phyloP scores from a whole-genome alignment of 2,113 vertebrate species.

The Hepsetus odoe region DNA sequence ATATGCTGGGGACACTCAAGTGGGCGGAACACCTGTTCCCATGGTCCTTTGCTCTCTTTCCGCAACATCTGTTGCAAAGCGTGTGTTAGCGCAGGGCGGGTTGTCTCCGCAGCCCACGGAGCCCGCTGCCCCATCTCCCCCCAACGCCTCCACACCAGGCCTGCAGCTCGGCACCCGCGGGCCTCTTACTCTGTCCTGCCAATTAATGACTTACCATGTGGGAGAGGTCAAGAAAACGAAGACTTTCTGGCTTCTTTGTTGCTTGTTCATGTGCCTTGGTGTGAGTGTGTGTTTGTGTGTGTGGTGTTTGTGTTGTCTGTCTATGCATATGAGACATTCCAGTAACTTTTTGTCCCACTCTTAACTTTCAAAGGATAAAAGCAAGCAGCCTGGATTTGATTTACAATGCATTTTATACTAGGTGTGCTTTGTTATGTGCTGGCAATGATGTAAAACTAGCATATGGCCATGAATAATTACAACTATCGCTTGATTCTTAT shows the following conservation, averaged over 20 bases:
- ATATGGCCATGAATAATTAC: too few species aligned
- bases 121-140: conserved; percentile 12
- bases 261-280: not conserved
- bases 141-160: conserved; percentile 47
- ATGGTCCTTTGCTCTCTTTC: conserved; percentile 20
- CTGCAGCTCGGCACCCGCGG: conserved; percentile 32
- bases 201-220: conserved; percentile 40
- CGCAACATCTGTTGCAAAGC: conserved; percentile 50
- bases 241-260: conserved; percentile 6
- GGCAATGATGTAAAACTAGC: too few species aligned
- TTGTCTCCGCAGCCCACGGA: conserved; percentile 41
- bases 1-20: conserved; percentile 41
- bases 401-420: not conserved
- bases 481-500: too few species aligned
- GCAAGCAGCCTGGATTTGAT: not conserved
- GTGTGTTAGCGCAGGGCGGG: conserved; percentile 23
- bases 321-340: not conserved
- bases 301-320: not conserved
- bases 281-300: too few species aligned
- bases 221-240: conserved; percentile 42
- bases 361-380: not conserved
- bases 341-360: not conserved
- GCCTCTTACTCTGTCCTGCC: conserved; percentile 24
- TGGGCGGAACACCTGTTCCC: conserved; percentile 57
- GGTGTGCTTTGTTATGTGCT: too few species aligned